Percentiles rank a stretch among this genome's conserved stretches.
Conservation (phyloP, 53 echinoderm and acorn worm genomes). For the Astropecten irregularis region DNA sequence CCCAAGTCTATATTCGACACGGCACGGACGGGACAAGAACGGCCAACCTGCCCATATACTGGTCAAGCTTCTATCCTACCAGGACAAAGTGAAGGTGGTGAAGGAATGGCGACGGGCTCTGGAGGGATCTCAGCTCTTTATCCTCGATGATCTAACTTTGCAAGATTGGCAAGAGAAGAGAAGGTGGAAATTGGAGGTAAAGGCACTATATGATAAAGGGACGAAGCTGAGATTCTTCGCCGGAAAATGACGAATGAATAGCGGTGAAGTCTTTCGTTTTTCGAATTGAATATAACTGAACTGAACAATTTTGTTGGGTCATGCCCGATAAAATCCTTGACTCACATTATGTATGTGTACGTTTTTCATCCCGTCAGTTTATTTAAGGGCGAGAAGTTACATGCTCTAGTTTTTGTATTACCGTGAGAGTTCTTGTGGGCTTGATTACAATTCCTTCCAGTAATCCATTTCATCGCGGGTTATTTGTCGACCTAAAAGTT, state of each 20-base stretch:
- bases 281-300: no score
- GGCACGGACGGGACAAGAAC: slow-evolving; percentile 24
- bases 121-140: slow-evolving; percentile 1
- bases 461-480: no score
- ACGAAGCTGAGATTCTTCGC: slow-evolving; percentile 22
- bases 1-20: no score
- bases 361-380: no score
- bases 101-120: neutral
- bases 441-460: no score
- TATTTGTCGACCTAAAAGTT: no score
- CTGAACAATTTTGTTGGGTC: no score
- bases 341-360: no score
- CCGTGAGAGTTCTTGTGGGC: no score
- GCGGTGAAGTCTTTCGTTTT: neutral
- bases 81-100: slow-evolving; percentile 1
- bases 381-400: no score
- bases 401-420: no score
- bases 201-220: neutral
- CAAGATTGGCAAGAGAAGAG: slow-evolving; percentile 1
- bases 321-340: no score
- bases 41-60: slow-evolving; percentile 13
- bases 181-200: slow-evolving; percentile 1
- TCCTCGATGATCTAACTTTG: neutral
- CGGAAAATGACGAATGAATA: neutral
- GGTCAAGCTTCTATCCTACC: slow-evolving; percentile 23